These are phyloP conservation scores for Tetropium fuscum DNA, from an alignment of 2,888 invertebrate genomes.

Conservation along the genomic window DNA sequence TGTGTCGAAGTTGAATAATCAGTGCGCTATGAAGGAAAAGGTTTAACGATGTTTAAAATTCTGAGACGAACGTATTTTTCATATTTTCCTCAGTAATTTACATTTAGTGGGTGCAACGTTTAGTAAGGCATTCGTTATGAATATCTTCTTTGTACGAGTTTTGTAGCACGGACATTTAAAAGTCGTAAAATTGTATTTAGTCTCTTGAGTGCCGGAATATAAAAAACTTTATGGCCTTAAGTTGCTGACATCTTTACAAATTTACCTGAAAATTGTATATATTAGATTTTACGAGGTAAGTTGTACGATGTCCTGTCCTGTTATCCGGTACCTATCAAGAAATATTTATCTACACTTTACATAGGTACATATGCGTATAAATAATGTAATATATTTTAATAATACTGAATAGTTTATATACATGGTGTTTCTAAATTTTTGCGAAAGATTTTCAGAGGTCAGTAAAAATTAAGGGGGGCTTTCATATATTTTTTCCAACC, in stretches of 20 bases:
- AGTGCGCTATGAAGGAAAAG: conserved; percentile 34
- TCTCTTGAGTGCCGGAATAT: conserved; percentile 49
- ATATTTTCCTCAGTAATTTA: conserved; percentile 48
- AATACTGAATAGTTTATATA: too few species aligned
- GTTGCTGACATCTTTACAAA: conserved; percentile 43
- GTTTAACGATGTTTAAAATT: conserved; percentile 49
- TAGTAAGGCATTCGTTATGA: conserved; percentile 48
- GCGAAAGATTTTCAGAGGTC: too few species aligned
- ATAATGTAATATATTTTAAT: too few species aligned
- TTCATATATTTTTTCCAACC: too few species aligned
- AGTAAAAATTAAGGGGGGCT: too few species aligned
- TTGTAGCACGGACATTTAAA: conserved; percentile 49
- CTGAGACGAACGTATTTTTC: conserved; percentile 41
- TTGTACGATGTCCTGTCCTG: too few species aligned
- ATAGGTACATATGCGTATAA: too few species aligned
- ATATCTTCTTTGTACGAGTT: conserved; percentile 49
- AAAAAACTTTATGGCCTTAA: conserved; percentile 37
- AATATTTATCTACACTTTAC: too few species aligned
- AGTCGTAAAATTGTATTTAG: conserved; percentile 54
- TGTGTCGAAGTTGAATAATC: conserved; percentile 47
- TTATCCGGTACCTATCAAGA: too few species aligned
- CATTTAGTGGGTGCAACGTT: conserved; percentile 50
- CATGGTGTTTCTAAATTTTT: too few species aligned
- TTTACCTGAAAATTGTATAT: conserved; percentile 37
- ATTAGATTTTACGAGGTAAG: conserved; percentile 17